Evolutionary conservation across 1,140 invertebrate genomes (phyloP).

Genomic region (Sesamia nonagrioides): DNA sequence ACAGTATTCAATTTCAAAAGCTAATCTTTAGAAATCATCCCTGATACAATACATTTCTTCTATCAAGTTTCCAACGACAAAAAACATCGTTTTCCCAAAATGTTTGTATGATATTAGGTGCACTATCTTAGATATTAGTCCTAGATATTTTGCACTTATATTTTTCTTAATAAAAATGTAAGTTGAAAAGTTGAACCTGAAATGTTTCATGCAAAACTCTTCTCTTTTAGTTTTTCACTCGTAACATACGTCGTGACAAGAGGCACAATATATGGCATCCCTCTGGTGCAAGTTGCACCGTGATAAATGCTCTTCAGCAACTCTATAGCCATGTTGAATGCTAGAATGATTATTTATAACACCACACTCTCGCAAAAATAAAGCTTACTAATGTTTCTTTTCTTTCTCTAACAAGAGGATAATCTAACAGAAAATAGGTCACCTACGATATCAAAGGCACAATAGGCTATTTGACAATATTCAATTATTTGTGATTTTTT

Average conservation of each 20-base stretch:
- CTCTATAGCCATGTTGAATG: not conserved
- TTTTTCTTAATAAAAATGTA: too few species aligned
- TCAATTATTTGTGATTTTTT: too few species aligned
- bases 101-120: too few species aligned
- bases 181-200: too few species aligned
- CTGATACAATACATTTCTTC: not conserved
- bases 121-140: too few species aligned
- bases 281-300: not conserved
- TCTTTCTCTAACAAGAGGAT: not conserved
- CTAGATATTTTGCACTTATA: too few species aligned
- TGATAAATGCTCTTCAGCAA: conserved; percentile 36
- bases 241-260: conserved; percentile 17
- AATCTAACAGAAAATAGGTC: not conserved
- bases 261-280: conserved; percentile 8
- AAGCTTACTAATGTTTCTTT: not conserved
- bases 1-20: conserved; percentile 22
- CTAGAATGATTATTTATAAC: conserved; percentile 1
- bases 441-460: not conserved
- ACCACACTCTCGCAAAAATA: not conserved
- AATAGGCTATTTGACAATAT: too few species aligned
- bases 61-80: not conserved
- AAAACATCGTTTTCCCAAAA: not conserved
- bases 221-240: not conserved
- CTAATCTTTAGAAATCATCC: not conserved
- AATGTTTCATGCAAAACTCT: too few species aligned